These are phyloP conservation scores for Xiphophorus birchmanni DNA, from an alignment of 2,797 vertebrate genomes.

Conservation along the genomic window DNA sequence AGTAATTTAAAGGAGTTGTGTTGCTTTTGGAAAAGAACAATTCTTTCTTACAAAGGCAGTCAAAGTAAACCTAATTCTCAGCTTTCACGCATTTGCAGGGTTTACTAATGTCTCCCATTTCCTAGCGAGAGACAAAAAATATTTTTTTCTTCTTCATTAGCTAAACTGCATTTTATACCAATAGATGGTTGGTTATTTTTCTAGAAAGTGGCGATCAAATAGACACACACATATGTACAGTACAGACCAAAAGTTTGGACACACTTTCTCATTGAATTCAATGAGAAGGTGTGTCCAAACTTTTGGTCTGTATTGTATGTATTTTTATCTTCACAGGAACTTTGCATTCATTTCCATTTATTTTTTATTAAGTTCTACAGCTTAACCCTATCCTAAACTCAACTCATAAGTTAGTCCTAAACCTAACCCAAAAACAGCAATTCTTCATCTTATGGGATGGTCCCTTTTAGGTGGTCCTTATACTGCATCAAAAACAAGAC, in stretches of 20 bases:
- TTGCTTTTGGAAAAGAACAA: background rate
- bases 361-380: background rate
- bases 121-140: background rate
- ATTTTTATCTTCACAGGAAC: background rate
- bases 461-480: no score
- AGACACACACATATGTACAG: background rate
- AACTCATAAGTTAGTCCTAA: background rate
- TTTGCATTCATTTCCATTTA: background rate
- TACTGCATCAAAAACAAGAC: no score
- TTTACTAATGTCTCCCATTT: background rate
- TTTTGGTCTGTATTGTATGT: no score
- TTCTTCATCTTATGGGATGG: no score
- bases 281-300: no score
- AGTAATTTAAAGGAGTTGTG: background rate
- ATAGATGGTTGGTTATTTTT: background rate
- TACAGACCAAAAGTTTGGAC: no score
- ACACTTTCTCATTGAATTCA: no score
- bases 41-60: background rate
- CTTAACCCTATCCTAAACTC: background rate
- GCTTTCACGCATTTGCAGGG: background rate
- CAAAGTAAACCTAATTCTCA: background rate
- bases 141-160: background rate
- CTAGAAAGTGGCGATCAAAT: background rate
- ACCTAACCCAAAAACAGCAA: background rate
- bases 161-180: background rate